These are phyloP conservation scores for Heptranchias perlo DNA, from an alignment of 2,113 vertebrate species.

Conservation along the genomic window DNA sequence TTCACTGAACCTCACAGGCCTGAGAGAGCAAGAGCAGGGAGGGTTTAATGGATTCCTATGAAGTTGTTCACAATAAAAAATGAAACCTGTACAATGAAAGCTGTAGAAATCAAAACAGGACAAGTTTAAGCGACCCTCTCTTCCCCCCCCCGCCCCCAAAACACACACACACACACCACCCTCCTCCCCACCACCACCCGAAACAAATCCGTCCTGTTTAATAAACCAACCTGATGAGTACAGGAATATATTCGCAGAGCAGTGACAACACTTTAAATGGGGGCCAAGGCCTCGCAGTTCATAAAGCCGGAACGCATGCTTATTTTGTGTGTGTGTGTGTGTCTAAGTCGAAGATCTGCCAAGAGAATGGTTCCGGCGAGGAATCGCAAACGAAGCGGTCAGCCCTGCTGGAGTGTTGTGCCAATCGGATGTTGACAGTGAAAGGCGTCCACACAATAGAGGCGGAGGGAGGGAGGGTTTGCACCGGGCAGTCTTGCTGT, in stretches of 20 bases:
- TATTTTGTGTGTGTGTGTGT: too few relatives aligned
- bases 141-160: too few relatives aligned
- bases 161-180: too few relatives aligned
- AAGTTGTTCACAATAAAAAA: background rate
- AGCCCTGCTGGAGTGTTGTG: background rate
- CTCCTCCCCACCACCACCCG: background rate
- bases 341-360: background rate
- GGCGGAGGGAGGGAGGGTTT: background rate
- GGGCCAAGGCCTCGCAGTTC: background rate
- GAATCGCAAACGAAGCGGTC: background rate
- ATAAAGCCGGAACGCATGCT: background rate
- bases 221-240: background rate
- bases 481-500: background rate
- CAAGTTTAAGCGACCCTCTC: background rate
- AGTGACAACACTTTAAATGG: background rate
- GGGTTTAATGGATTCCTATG: background rate
- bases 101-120: background rate
- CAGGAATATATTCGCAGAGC: background rate
- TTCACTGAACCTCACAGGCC: background rate
- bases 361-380: background rate
- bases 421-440: background rate
- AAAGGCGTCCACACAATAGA: background rate
- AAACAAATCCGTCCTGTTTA: background rate
- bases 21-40: too few relatives aligned
- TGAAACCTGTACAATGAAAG: background rate